These are phyloP conservation scores for Coregonus ussuriensis DNA, from an alignment of 2,797 vertebrate species.

Conservation along the genomic window DNA sequence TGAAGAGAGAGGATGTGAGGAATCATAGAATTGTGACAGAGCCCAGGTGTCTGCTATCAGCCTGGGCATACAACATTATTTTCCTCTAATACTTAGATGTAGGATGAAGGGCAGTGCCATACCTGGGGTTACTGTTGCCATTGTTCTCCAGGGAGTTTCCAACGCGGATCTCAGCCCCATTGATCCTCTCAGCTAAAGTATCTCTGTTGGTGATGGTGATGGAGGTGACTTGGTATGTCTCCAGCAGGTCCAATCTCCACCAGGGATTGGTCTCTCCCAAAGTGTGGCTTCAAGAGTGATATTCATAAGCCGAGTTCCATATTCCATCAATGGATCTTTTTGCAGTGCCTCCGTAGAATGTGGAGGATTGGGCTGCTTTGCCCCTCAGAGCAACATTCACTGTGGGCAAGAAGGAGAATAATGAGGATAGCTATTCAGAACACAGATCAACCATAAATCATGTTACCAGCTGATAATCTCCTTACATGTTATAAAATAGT, in stretches of 20 bases:
- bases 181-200: neutral
- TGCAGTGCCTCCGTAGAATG: neutral
- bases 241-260: conserved; percentile 3
- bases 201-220: neutral
- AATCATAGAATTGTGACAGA: no score
- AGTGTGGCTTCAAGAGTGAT: neutral
- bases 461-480: no score
- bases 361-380: conserved; percentile 4
- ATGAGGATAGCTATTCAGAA: no score
- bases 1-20: no score
- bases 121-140: conserved; percentile 10
- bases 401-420: no score
- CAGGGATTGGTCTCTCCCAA: neutral
- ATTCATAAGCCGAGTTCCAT: neutral
- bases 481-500: no score
- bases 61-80: no score
- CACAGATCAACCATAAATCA: no score
- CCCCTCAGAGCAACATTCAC: neutral
- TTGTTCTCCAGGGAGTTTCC: conserved; percentile 4
- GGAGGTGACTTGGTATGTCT: neutral
- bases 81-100: no score
- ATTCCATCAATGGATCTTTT: conserved; percentile 7
- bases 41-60: no score
- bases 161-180: conserved; percentile 6
- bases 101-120: neutral